Base-by-base conservation (phyloP, 2,888 invertebrate species). In the Caenorhabditis imperialis region DNA sequence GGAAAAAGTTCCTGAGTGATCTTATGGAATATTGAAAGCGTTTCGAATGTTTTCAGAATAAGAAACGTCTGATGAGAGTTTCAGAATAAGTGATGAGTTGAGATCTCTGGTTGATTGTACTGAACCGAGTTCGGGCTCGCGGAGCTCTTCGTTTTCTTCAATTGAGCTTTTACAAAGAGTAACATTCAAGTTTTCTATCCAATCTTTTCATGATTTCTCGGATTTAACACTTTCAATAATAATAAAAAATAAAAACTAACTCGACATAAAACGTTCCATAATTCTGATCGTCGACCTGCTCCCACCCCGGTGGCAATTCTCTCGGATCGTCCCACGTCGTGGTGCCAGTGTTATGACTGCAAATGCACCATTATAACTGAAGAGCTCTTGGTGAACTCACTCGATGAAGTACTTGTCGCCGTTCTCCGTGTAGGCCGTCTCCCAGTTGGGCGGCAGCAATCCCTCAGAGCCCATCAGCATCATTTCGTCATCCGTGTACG, bases 211-310 rank as follows among this genome's bases (percentile, higher is more conserved):
- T 37, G 20, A 20, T 20, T 23, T 14, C 14, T 50, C 42, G 40
- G n/a, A 23, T 45, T 5, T 7, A 5, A 40, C n/a, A 7, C n/a
- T n/a, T 18, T 40, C n/a, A 16, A 16, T 14, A 18, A 5, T 40
- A 40, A 5, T 16, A 16, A 40, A 47, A 47, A 57, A 67, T 33
- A 20, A 37, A 55, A 40, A 87, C 90, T 89, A 82, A 91, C 91
- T 96, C 98, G 62, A 99, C 98, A 88, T 95, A 99, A 88, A 98
- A 99, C 6, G 95, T 95, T 22, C 98, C 99, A 88, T 97, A 98
- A 87, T 95, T 92, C 20, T 96, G 96, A 89, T 99, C 98, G 57
- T 96, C 94, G 55, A 99, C 97, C 89, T 95, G 92, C 89, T 99
- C 98, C 99, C 99, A 99, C 40, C 98, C 99, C 88, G 94, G 96